phyloP scores from a whole-genome alignment of 2,797 vertebrate genomes.

The Danio albolineatus region DNA sequence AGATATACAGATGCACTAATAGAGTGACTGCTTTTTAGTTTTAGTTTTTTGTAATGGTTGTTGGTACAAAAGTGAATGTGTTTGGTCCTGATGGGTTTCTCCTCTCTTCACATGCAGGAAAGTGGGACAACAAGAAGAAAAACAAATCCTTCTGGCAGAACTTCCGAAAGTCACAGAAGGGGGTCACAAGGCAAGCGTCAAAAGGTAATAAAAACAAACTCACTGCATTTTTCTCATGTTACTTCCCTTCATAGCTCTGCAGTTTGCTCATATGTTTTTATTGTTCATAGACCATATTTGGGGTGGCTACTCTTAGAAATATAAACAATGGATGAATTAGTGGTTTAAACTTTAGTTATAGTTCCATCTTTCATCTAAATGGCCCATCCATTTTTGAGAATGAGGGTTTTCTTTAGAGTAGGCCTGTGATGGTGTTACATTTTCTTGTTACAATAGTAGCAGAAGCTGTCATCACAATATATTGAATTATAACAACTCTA shows the following conservation, averaged over 20 bases:
- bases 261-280: not conserved
- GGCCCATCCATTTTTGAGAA: not conserved
- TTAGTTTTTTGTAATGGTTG: constrained; percentile 9
- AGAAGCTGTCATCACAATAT: no score
- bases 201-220: constrained; percentile 84
- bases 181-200: constrained; percentile 88
- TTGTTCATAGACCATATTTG: not conserved
- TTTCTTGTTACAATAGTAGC: no score
- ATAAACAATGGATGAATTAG: not conserved
- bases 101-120: constrained; percentile 77
- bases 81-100: constrained; percentile 11
- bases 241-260: not conserved
- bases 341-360: not conserved
- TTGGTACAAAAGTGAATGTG: constrained; percentile 43
- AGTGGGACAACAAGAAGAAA: constrained; percentile 98
- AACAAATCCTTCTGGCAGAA: constrained; percentile 99
- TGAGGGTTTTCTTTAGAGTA: no score
- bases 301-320: not conserved
- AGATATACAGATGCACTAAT: not conserved
- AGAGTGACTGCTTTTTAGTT: not conserved
- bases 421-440: no score
- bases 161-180: constrained; percentile 94
- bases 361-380: not conserved
- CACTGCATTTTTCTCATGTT: not conserved
- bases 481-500: no score